Percentiles rank a stretch among this genome's conserved stretches.
These are phyloP conservation scores for Drosophila oshimai DNA, from an alignment of 1,140 invertebrate genomes.

Conservation along the genomic window DNA sequence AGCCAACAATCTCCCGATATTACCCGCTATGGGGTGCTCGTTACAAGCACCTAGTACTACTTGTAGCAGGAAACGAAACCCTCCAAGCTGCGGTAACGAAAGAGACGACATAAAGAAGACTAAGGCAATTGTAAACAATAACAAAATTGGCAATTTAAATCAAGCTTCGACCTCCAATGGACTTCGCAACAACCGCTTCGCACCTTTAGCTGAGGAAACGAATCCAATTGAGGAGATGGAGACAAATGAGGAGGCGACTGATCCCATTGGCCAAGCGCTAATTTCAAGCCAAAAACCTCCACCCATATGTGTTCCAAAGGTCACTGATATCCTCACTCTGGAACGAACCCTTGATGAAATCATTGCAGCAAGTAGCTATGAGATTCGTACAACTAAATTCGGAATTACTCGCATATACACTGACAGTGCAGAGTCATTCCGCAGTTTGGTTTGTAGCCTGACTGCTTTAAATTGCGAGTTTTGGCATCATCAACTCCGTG, in stretches of 20 bases:
- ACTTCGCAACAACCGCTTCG: background rate
- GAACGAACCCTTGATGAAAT: background rate
- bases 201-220: background rate
- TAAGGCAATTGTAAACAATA: background rate
- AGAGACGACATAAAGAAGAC: background rate
- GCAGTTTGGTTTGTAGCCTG: background rate
- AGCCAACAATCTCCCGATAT: background rate
- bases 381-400: background rate
- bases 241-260: background rate
- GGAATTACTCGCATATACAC: background rate
- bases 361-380: background rate
- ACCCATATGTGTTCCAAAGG: background rate
- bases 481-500: constrained; percentile 16
- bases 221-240: background rate
- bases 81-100: background rate
- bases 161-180: background rate
- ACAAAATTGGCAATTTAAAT: background rate
- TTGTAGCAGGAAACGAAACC: background rate
- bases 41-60: background rate
- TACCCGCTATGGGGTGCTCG: background rate
- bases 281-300: background rate
- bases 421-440: background rate
- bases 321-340: background rate
- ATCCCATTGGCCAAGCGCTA: background rate
- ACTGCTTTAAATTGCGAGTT: constrained; percentile 14